Base-by-base conservation (phyloP, 2,797 vertebrate species). In the Spea hammondii region DNA sequence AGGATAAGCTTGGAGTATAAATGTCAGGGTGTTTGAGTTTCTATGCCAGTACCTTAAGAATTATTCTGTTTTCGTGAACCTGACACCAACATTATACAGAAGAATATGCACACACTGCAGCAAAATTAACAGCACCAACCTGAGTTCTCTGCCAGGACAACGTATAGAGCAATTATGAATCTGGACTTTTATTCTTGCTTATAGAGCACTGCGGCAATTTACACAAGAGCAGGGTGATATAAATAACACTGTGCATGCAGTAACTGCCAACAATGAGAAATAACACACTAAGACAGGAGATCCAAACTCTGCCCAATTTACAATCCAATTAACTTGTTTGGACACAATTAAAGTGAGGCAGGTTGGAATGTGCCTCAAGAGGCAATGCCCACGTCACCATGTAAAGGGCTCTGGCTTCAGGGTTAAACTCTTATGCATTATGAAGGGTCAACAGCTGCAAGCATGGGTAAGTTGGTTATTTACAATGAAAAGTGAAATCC, bases 341-440 rank as follows among this genome's bases (percentile, higher is more conserved):
- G 59, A 62, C 59, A 62, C n/a, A 62, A 62, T 62, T 62, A 62
- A 62, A 62, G 59, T 17, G n/a, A 6, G 51, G 51, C 59, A 62
- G n/a, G 32, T 6, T 51, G 50, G 50, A 51, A 51, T 1, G 50
- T 1, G 50, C 50, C 50, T 6, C 50, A 53, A 13, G 1, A 57
- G 59, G 59, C 14, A 62, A 62, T 4, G 17, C 32, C 32, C 32
- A 32, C 32, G 32, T 32, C 32, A 32, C 32, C 32, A 32, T 32
- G 32, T 32, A 32, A 32, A 32, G 32, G 32, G 32, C 2, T 17
- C 17, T 17, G 17, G 17, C 17, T 17, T 32, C 32, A 32, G 32
- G 32, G 32, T 32, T 32, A 32, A 32, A 32, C 32, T 32, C 32
- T 2, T 32, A 32, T 32, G 32, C 32, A 3, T 32, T 32, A 32